Base-by-base conservation (phyloP, 2,113 vertebrate species). In the Martes martes region DNA sequence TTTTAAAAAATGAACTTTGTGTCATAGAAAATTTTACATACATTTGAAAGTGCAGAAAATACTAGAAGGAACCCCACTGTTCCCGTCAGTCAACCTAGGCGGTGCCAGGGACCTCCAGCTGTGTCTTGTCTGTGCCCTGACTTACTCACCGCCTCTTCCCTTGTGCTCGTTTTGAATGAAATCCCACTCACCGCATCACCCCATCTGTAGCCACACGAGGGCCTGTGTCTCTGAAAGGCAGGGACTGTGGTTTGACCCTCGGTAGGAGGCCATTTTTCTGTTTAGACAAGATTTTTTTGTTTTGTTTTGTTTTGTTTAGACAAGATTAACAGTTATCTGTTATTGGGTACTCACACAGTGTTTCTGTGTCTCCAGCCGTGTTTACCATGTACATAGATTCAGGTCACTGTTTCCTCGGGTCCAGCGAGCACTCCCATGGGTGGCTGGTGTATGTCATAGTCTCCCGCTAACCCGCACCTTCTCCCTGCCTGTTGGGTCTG, bases 51-150 rank as follows among this genome's bases (percentile, higher is more conserved):
- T 31, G 10, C 24, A 4, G 21, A 45, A 42, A 26, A 10, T 4
- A 4, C 81, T 11, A 36, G 4, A 4, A 15, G 39, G 57, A 23
- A 13, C 42, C 73, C 26, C 4, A 16, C 14, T 1, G 9, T 5
- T 4, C 39, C 33, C 5, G 0, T 7, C 28, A 11, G 39, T 21
- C 1, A 2, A 0, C 33, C 2, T 19, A 23, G 23, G 21, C 50
- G 6, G 57, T 18, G 42, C 2, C 42, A 21, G 39, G 1, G 14
- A 6, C 7, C 5, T 1, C 36, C 55, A 2, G 21, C 42, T 2
- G 1, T 6, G 31, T 47, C 3, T 19, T 24, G 4, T 7, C 73
- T 13, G 19, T 0, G 19, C 11, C 31, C 39, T 59, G 1, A 1
- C 36, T 74, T 18, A 3, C 24, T 36, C 50, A 6, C 28, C 6